A percentile compares a stretch with the other conserved stretches of the same genome.
These are phyloP conservation scores for Sarcophaga bullata DNA, from an alignment of 1,140 invertebrate species.

Conservation along the genomic window DNA sequence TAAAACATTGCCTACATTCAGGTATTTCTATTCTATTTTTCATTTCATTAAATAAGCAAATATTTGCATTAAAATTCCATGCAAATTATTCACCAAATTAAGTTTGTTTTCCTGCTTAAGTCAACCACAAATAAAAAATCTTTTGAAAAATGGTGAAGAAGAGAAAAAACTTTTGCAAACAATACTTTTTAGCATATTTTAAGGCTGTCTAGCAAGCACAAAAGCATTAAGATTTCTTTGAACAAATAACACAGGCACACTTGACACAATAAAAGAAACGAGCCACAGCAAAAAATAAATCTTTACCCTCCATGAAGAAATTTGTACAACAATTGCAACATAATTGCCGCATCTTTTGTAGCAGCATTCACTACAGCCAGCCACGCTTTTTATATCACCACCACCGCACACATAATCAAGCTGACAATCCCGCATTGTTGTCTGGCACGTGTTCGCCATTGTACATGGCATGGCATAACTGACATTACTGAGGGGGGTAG, in stretches of 20 bases:
- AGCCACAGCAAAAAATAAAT: background rate
- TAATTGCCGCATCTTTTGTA: background rate
- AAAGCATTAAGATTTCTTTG: background rate
- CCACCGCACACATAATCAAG: background rate
- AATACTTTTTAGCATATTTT: background rate
- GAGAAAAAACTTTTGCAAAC: background rate
- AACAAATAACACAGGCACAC: background rate
- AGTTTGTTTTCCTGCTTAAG: background rate
- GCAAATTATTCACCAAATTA: constrained; percentile 3
- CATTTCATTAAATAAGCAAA: too few relatives aligned
- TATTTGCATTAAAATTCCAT: too few relatives aligned
- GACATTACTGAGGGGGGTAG: background rate
- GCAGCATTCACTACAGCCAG: too few relatives aligned
- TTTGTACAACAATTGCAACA: background rate
- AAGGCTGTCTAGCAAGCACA: background rate
- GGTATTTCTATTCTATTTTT: too few relatives aligned
- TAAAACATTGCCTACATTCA: too few relatives aligned
- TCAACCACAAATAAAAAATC: background rate
- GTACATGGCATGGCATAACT: background rate
- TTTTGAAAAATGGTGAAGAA: background rate
- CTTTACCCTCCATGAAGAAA: background rate
- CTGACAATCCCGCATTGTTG: background rate
- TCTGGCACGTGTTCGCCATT: background rate
- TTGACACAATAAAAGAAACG: background rate
- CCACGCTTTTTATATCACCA: background rate